Conservation (phyloP, 2,797 vertebrate species). For the Moxostoma hubbsi region DNA sequence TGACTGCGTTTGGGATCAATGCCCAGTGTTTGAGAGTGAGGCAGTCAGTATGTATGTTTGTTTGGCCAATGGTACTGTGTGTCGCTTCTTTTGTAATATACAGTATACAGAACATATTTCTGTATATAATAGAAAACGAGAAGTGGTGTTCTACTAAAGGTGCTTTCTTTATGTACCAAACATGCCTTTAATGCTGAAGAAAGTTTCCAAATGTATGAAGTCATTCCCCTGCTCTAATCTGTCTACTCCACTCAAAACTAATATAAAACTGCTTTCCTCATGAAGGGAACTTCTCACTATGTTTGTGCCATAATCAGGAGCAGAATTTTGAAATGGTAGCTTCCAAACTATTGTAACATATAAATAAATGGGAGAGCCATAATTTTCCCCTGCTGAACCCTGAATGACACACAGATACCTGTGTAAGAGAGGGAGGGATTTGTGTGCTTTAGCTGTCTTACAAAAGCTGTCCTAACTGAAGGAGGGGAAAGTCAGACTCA, state of each 20-base stretch:
- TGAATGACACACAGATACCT: neutral
- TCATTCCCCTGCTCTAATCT: neutral
- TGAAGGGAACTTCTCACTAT: neutral
- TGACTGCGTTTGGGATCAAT: constrained; percentile 33
- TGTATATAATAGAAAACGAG: constrained; percentile 5
- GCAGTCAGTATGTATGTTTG: neutral
- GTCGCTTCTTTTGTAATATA: neutral
- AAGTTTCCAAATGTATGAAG: no score
- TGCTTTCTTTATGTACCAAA: neutral
- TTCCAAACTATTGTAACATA: neutral
- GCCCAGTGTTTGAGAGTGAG: constrained; percentile 15
- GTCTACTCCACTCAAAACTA: neutral
- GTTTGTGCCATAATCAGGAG: neutral
- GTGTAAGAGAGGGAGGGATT: neutral
- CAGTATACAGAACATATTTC: neutral
- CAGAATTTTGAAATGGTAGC: neutral
- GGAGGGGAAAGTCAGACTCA: neutral
- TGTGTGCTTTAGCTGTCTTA: neutral
- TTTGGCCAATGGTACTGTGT: neutral
- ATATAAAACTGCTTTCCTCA: constrained; percentile 3
- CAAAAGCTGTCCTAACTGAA: neutral
- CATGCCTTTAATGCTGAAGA: no score
- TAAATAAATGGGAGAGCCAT: neutral
- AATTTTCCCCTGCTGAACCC: constrained; percentile 7
- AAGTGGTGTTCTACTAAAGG: neutral